These are phyloP conservation scores for Actinernus sp. DNA, from an alignment of 92 coral and sea anemone species.

Conservation along the genomic window DNA sequence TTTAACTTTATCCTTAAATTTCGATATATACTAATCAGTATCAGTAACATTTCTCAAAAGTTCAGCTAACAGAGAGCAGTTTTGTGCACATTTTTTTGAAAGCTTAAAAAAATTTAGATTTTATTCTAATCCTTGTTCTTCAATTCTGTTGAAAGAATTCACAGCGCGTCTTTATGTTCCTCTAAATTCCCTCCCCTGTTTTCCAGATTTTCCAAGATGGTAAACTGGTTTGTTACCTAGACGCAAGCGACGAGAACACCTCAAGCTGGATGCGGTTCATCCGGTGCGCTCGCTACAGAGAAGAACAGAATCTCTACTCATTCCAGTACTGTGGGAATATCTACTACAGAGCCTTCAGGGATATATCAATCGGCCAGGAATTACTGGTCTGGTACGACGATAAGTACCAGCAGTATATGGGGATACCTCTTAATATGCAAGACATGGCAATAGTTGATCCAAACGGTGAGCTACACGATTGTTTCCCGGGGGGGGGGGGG, in stretches of 20 bases:
- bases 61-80: too few relatives aligned
- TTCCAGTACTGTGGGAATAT: constrained; percentile 98
- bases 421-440: constrained; percentile 91
- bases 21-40: too few relatives aligned
- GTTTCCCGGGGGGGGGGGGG: too few relatives aligned
- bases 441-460: constrained; percentile 94
- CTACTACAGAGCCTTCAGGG: constrained; percentile 97
- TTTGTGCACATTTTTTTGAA: too few relatives aligned
- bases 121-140: too few relatives aligned
- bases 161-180: too few relatives aligned
- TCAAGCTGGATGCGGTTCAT: constrained; percentile 98
- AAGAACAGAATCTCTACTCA: constrained; percentile 92
- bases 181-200: background rate
- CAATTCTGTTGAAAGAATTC: too few relatives aligned
- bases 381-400: constrained; percentile 98
- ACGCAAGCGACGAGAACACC: constrained; percentile 96
- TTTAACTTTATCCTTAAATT: too few relatives aligned
- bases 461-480: constrained; percentile 92
- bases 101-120: too few relatives aligned
- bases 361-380: constrained; percentile 88
- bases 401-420: constrained; percentile 96
- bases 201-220: constrained; percentile 94
- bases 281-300: constrained; percentile 89
- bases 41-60: too few relatives aligned
- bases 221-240: constrained; percentile 87